Evolutionary conservation across 2,888 invertebrate species (phyloP), one percentile per base, ranked within the genome.

Genomic region (Zeuzera pyrina): DNA sequence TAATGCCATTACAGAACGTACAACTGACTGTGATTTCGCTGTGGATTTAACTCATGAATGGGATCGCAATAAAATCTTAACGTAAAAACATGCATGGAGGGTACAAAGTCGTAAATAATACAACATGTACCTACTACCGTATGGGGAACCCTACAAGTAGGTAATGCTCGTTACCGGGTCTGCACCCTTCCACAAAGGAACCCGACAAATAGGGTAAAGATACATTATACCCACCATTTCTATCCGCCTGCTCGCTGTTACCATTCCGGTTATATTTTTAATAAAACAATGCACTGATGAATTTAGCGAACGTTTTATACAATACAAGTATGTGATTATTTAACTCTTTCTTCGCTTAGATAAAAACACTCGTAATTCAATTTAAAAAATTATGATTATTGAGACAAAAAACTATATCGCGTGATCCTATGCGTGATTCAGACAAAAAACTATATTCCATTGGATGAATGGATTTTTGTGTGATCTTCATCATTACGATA

Each of bases 51-150:
- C 70, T 72, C 76, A 77, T 79, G 76, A 83, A 78, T 79, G 72
- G 63, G 48, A 50, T 50, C 49, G 69, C 76, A 73, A 78, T 81
- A 76, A 81, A 83, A 81, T 83, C 79, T 81, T 78, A 78, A 70
- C 71, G 62, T 65, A 71, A 73, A 78, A 77, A 78, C 74, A 74
- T 69, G 69, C 71, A 68, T 69, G 74, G 76, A 78, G 76, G 74
- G 76, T 66, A 50, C n/a, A 52, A 67, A 55, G 57, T 72, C 78
- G 77, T 81, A 79, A 83, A 83, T 83, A 81, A 83, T 83, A 79
- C 71, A 81, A 59, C 72, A 65, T 71, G 73, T 67, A 66, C n/a
- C n/a, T n/a, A n/a, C 61, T 71, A 66, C 52, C 59, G 57, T 51
- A 49, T 56, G n/a, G 64, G 66, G 53, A 48, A 56, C 53, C 49